Conservation (phyloP, 2,888 invertebrate genomes). For the Psococerastis gibbosa region DNA sequence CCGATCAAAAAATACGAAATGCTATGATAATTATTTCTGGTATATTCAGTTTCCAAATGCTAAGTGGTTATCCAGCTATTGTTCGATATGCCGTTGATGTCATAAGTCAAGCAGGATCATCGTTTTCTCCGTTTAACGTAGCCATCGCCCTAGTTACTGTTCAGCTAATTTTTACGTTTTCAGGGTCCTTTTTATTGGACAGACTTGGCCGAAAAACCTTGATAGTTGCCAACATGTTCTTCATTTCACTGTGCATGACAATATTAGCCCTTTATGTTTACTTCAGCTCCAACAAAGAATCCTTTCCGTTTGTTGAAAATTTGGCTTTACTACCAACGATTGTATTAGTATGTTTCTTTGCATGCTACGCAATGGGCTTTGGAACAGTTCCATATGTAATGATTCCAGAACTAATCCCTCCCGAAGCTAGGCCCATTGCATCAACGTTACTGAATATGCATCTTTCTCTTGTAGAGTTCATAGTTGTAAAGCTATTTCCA, state of each 20-base stretch:
- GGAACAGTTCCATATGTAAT: neutral
- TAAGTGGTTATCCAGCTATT: neutral
- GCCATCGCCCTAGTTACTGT: neutral
- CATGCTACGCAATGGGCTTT: neutral
- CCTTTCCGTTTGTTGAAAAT: neutral
- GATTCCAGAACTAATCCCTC: neutral
- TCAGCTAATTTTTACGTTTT: neutral
- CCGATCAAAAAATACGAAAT: too few relatives aligned
- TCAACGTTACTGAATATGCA: neutral
- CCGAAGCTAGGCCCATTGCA: neutral
- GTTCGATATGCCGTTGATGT: neutral
- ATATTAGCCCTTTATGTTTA: neutral
- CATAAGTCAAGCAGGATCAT: neutral
- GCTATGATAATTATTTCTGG: neutral
- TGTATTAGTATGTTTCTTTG: neutral
- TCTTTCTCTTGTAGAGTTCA: neutral
- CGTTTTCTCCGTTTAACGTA: neutral
- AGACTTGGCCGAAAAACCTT: neutral
- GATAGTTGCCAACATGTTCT: neutral
- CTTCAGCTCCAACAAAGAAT: neutral
- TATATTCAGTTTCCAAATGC: neutral
- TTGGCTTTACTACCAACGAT: neutral
- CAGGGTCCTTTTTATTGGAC: neutral
- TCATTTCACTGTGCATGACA: neutral
- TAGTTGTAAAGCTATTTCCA: too few relatives aligned